Percentiles rank a stretch among this genome's conserved stretches.
phyloP scores from a whole-genome alignment of 2,113 vertebrate genomes.

The Lota lota region DNA sequence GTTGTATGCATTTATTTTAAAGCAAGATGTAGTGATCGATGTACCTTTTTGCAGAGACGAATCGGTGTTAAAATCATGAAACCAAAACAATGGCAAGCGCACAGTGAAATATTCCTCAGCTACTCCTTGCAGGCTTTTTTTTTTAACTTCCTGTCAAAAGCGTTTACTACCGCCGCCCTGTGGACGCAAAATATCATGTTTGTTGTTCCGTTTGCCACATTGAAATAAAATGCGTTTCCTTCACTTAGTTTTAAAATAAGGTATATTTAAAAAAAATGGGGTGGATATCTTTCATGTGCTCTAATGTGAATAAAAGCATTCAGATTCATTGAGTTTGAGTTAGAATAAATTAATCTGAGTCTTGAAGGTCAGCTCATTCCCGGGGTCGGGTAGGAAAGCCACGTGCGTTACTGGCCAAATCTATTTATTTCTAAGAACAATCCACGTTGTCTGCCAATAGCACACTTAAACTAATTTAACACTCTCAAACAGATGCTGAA shows the following conservation, averaged over 20 bases:
- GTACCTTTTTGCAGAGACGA: constrained; percentile 23
- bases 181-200: no score
- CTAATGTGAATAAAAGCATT: no score
- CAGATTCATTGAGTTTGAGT: background rate
- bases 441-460: constrained; percentile 69
- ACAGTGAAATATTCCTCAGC: constrained; percentile 36
- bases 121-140: constrained; percentile 8
- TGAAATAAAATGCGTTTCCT: no score
- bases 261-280: no score
- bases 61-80: background rate
- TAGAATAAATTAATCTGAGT: background rate
- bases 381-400: constrained; percentile 13
- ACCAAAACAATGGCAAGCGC: constrained; percentile 38
- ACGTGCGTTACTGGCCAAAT: constrained; percentile 1
- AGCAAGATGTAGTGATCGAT: background rate
- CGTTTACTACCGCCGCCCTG: background rate
- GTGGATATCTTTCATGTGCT: no score
- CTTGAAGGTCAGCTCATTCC: background rate
- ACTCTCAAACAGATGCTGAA: constrained; percentile 73
- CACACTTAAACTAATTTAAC: constrained; percentile 72
- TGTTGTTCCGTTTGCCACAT: no score
- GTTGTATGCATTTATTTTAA: background rate
- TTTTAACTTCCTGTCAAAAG: constrained; percentile 13
- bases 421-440: constrained; percentile 23
- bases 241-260: no score